These are phyloP conservation scores for Notiomystis cincta DNA, from an alignment of 2,113 vertebrate species.

Conservation along the genomic window DNA sequence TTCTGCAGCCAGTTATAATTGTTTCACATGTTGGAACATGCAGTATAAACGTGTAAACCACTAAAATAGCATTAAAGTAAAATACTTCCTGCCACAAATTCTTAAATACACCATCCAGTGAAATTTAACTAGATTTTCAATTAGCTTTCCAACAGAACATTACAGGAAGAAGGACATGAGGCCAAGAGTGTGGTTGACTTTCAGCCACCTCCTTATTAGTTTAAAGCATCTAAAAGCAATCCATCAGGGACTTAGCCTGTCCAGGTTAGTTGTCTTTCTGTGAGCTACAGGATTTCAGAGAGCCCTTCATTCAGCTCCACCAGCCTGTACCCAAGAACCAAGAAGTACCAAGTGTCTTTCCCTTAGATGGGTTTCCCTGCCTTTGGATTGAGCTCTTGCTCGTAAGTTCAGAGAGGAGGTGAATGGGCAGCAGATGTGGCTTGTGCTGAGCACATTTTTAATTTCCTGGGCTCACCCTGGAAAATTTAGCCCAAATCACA, in stretches of 20 bases:
- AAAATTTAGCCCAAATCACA: not conserved
- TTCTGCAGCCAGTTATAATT: not conserved
- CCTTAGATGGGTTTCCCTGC: not conserved
- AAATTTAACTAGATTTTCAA: slow-evolving; percentile 2
- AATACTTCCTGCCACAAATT: slow-evolving; percentile 14
- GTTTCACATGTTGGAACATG: not conserved
- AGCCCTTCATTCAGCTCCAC: not conserved
- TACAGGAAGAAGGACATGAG: not conserved
- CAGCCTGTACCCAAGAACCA: not conserved
- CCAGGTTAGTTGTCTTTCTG: not conserved
- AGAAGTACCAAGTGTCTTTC: not conserved
- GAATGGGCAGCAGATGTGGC: fast-evolving
- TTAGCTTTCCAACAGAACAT: not conserved
- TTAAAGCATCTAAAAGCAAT: not conserved
- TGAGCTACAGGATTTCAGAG: not conserved
- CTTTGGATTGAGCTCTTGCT: not conserved
- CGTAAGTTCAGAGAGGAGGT: not conserved
- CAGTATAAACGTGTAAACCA: not conserved
- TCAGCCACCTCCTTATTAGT: not conserved
- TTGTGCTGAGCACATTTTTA: not conserved
- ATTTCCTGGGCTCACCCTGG: not conserved
- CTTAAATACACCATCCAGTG: not conserved
- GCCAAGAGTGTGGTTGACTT: not conserved
- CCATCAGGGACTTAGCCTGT: not conserved
- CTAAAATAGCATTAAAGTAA: not conserved